Evolutionary conservation across 2,113 vertebrate genomes (phyloP).

Genomic region (Rattus norvegicus): DNA sequence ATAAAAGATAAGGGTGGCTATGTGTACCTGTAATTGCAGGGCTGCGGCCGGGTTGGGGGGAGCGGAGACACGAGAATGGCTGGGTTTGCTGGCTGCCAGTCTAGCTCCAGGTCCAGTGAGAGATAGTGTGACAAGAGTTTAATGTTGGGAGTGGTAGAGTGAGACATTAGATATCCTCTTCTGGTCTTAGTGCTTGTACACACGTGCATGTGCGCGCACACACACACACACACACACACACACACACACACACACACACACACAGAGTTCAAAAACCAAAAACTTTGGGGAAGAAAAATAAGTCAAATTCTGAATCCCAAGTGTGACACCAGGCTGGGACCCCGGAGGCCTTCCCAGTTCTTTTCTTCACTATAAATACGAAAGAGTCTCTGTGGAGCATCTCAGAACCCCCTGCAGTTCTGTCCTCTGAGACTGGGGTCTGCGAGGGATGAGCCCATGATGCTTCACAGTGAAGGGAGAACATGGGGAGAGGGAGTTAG

Average conservation of each 20-base stretch:
- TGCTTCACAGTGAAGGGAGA: neutral
- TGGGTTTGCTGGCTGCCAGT: neutral
- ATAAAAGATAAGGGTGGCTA: neutral
- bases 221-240: neutral
- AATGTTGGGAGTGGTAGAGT: neutral
- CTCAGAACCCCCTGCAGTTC: neutral
- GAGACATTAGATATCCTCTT: neutral
- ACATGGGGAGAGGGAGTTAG: neutral
- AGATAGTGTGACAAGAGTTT: neutral
- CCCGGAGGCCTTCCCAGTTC: neutral
- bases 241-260: neutral
- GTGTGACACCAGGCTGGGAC: neutral
- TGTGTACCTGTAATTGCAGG: neutral
- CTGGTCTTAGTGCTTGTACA: neutral
- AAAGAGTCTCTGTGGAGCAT: fast-evolving
- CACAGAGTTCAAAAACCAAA: neutral
- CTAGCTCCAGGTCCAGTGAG: neutral
- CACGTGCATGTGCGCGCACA: neutral
- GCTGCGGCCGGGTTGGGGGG: neutral
- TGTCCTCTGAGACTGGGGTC: neutral
- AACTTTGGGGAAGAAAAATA: neutral
- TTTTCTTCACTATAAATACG: neutral
- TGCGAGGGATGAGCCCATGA: neutral
- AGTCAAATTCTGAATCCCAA: neutral
- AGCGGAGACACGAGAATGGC: neutral